Evolutionary conservation across 2,113 vertebrate genomes (phyloP).

Genomic region (Gallinago media): DNA sequence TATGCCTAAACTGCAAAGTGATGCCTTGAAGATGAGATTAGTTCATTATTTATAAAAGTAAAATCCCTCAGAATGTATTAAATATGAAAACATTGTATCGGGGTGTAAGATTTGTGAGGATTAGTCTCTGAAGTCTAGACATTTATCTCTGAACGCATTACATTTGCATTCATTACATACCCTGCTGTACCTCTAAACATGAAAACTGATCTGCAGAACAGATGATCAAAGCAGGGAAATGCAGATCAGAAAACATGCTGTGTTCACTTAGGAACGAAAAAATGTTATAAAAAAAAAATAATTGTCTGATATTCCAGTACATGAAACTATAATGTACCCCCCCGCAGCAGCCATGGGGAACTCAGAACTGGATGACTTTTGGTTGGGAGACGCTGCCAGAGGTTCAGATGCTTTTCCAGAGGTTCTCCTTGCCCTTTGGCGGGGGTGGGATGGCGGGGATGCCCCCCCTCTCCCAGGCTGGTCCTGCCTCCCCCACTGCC

Average conservation of each 20-base stretch:
- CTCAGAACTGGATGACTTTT: not conserved
- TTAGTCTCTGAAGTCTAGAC: constrained; percentile 68
- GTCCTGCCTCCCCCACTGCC: not conserved
- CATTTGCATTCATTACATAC: constrained; percentile 66
- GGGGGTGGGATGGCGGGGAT: rapidly evolving
- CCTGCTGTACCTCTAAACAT: constrained; percentile 71
- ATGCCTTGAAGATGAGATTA: constrained; percentile 63
- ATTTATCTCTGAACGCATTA: constrained; percentile 31
- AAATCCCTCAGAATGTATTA: constrained; percentile 62
- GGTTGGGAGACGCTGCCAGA: not conserved
- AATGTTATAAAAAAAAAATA: not conserved
- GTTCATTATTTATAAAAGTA: constrained; percentile 70
- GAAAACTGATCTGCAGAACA: constrained; percentile 69
- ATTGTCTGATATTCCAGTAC: constrained; percentile 46
- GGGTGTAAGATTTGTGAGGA: constrained; percentile 60
- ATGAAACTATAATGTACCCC: not conserved
- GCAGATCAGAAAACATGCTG: constrained; percentile 72
- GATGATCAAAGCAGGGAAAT: constrained; percentile 71
- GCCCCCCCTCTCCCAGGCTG: not conserved
- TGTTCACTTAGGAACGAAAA: constrained; percentile 49
- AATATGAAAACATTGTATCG: constrained; percentile 64
- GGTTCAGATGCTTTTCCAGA: not conserved
- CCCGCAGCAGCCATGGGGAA: not conserved
- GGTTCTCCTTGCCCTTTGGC: rapidly evolving
- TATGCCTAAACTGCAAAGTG: constrained; percentile 22